phyloP scores from a whole-genome alignment of 2,113 vertebrate genomes.

The Pheucticus melanocephalus region DNA sequence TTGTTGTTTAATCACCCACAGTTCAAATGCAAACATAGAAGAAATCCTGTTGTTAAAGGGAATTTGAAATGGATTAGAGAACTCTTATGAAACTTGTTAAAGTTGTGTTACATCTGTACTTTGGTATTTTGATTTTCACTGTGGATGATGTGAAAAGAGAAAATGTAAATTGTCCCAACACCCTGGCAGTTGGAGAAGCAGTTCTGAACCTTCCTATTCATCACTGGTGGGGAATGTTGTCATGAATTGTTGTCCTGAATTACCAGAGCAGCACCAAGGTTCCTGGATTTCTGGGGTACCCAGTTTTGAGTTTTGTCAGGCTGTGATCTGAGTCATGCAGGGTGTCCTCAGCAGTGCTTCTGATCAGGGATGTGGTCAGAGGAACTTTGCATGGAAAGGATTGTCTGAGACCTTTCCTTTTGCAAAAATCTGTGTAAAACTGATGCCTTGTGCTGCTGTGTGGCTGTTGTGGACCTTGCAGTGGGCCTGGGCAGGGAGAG shows the following conservation, averaged over 20 bases:
- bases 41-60: not conserved
- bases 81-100: not conserved
- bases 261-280: not conserved
- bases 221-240: not conserved
- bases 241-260: not conserved
- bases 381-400: not conserved
- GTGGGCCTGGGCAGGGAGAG: not conserved
- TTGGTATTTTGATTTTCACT: not conserved
- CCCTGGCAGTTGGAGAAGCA: not conserved
- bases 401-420: not conserved
- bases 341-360: rapidly evolving
- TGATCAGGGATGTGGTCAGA: not conserved
- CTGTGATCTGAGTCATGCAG: not conserved
- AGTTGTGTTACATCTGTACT: not conserved
- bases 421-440: not conserved
- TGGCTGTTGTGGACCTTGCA: not conserved
- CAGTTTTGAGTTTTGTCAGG: not conserved
- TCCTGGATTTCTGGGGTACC: not conserved
- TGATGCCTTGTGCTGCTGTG: not conserved
- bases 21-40: not conserved
- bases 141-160: not conserved
- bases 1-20: slow-evolving; percentile 13
- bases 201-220: not conserved
- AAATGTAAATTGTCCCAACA: not conserved
- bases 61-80: slow-evolving; percentile 8